Percentiles rank a stretch among this genome's conserved stretches.
Conservation (phyloP, 2,888 invertebrate genomes). For the Chouioia cunea region DNA sequence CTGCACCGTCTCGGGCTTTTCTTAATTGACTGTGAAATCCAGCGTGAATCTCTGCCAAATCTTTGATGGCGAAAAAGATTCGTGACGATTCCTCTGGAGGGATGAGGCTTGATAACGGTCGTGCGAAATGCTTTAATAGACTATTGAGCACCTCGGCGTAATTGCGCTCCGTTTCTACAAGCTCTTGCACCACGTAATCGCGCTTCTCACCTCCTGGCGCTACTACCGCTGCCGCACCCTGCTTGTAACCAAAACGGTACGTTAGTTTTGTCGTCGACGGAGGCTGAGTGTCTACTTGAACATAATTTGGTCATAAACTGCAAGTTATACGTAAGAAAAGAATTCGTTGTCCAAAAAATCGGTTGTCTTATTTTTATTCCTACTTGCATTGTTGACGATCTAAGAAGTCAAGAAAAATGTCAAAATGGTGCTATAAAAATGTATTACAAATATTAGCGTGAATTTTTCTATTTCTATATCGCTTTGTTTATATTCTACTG, state of each 20-base stretch:
- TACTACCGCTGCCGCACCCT: conserved; percentile 43
- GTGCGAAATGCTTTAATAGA: conserved; percentile 83
- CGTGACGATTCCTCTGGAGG: conserved; percentile 80
- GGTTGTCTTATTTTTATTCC: too few species aligned
- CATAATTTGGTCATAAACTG: too few species aligned
- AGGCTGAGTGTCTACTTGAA: too few species aligned
- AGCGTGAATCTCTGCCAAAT: conserved; percentile 87
- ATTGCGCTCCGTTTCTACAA: conserved; percentile 97
- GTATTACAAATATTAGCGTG: too few species aligned
- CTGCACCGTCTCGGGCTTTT: conserved; percentile 76
- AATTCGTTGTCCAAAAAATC: too few species aligned
- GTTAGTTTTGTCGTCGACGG: too few species aligned
- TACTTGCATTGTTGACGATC: too few species aligned
- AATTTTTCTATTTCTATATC: too few species aligned
- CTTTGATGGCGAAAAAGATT: conserved; percentile 92
- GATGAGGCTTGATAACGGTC: conserved; percentile 80
- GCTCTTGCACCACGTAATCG: conserved; percentile 92
- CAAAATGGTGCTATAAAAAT: too few species aligned
- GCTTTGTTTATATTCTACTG: too few species aligned
- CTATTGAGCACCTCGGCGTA: conserved; percentile 94
- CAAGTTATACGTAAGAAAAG: too few species aligned
- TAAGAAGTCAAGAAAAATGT: too few species aligned
- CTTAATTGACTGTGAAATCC: conserved; percentile 86
- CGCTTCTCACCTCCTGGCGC: conserved; percentile 79
- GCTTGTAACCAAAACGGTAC: neutral